Base-by-base conservation (phyloP, 2,888 invertebrate genomes). In the Drosophila imparisetae region DNA sequence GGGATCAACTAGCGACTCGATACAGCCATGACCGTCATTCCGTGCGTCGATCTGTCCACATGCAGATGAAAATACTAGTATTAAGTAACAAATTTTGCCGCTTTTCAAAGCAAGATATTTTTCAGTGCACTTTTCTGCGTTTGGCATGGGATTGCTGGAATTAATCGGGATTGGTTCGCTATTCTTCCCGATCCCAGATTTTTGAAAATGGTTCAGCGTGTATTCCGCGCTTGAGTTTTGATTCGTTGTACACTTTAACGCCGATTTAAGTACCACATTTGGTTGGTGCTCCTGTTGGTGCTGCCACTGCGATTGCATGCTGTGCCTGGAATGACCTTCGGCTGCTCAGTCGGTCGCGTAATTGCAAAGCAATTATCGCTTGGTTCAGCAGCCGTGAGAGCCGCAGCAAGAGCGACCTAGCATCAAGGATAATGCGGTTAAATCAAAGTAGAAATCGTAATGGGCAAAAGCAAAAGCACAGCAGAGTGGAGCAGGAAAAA, bases 361-460 rank as follows among this genome's bases (percentile, higher is more conserved):
- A 80, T 79, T 80, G 66, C 55, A 67, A 71, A 71, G 66, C 72
- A 78, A 78, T 80, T 78, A 80, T 71, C 59, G 66, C 53, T 64
- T 32, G 29, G 60, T 63, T 52, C 79, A 53, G 42, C 45, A 24
- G 4, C 15, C 15, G 42, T 21, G 45, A 27, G 38, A n/a, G 21
- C 13, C 38, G 29, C 70, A 27, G n/a, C 32, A 27, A 30, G 34
- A 7, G 13, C 13, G 50, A n/a, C 70, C 52, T 54, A 69, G 30
- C 69, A 55, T 55, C 65, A 80, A 81, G 84, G 87, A 81, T 78
- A 74, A 70, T 60, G 64, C 72, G 59, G 68, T 49, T 74, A 69
- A 81, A 83, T 78, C 78, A 81, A 81, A 55, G 38, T 38, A n/a
- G 38, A 27, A 18, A 38, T 38, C 27, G 54, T 55, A 55, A 54